Evolutionary conservation across 2,797 vertebrate genomes (phyloP).

Genomic region (Acanthurus lineatus): DNA sequence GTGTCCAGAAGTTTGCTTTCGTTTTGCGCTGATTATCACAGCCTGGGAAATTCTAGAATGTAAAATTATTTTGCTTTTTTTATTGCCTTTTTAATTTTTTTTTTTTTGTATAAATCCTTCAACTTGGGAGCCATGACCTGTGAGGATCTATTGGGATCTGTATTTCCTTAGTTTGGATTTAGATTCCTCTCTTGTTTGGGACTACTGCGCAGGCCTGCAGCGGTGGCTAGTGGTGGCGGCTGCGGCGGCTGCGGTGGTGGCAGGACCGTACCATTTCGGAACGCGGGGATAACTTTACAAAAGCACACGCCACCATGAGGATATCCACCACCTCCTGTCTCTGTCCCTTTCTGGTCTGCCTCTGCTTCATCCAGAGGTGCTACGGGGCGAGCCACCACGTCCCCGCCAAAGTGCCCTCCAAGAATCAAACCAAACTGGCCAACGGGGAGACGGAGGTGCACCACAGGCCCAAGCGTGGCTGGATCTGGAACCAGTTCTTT

Average conservation of each 20-base stretch:
- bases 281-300: constrained; percentile 71
- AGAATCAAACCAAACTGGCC: constrained; percentile 92
- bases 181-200: constrained; percentile 68
- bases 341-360: constrained; percentile 96
- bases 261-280: constrained; percentile 75
- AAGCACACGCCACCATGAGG: constrained; percentile 91
- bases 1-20: constrained; percentile 69
- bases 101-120: constrained; percentile 50
- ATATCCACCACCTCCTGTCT: constrained; percentile 92
- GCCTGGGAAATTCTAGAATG: constrained; percentile 87
- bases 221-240: constrained; percentile 69
- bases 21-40: constrained; percentile 31
- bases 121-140: constrained; percentile 89
- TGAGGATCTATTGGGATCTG: constrained; percentile 85
- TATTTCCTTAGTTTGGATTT: constrained; percentile 82
- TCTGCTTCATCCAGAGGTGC: constrained; percentile 96
- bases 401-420: constrained; percentile 83
- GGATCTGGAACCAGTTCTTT: constrained; percentile 99
- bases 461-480: constrained; percentile 97
- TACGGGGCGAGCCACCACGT: constrained; percentile 89
- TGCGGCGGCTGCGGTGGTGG: constrained; percentile 59
- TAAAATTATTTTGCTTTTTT: constrained; percentile 83
- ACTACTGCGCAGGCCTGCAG: constrained; percentile 65
- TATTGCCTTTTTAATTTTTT: constrained; percentile 43
- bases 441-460: constrained; percentile 96